Conservation (phyloP, 2,888 invertebrate species). For the Orthonychiurus folsomi region DNA sequence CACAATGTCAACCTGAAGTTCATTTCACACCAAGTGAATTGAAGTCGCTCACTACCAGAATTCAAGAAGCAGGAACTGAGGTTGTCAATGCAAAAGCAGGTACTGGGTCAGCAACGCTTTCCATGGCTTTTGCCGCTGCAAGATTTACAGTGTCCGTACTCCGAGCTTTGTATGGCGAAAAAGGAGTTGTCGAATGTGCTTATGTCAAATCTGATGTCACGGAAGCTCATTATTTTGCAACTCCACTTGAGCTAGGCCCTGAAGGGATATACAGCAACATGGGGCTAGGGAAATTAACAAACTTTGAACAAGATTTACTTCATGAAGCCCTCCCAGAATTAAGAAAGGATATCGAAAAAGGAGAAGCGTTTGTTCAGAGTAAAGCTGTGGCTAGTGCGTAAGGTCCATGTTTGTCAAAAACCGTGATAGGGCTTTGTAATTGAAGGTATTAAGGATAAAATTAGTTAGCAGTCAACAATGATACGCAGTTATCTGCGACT, state of each 20-base stretch:
- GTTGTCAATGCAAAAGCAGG: conserved; percentile 58
- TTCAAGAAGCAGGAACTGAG: conserved; percentile 64
- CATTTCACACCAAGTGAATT: conserved; percentile 61
- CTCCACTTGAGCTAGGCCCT: conserved; percentile 77
- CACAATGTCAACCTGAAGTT: conserved; percentile 76
- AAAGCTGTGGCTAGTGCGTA: conserved; percentile 48
- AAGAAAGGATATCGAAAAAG: conserved; percentile 84
- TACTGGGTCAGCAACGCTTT: conserved; percentile 53
- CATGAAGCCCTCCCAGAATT: conserved; percentile 84
- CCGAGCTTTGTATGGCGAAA: conserved; percentile 58
- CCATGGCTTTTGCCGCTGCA: conserved; percentile 57
- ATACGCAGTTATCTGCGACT: no score
- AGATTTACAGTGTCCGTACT: conserved; percentile 53
- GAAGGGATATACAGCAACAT: conserved; percentile 86
- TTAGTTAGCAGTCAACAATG: no score
- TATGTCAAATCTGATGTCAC: conserved; percentile 81
- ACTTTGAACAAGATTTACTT: conserved; percentile 71
- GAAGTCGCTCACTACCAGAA: conserved; percentile 75
- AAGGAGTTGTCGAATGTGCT: conserved; percentile 83
- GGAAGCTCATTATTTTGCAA: conserved; percentile 83
- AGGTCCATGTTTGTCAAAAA: no score
- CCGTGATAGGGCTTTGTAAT: no score
- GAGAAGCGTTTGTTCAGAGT: conserved; percentile 76
- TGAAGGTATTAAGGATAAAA: no score
- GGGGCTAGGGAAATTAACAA: conserved; percentile 73